Percentiles rank a stretch among this genome's conserved stretches.
These are phyloP conservation scores for Grallaria varia DNA, from an alignment of 2,113 vertebrate species.

Conservation along the genomic window DNA sequence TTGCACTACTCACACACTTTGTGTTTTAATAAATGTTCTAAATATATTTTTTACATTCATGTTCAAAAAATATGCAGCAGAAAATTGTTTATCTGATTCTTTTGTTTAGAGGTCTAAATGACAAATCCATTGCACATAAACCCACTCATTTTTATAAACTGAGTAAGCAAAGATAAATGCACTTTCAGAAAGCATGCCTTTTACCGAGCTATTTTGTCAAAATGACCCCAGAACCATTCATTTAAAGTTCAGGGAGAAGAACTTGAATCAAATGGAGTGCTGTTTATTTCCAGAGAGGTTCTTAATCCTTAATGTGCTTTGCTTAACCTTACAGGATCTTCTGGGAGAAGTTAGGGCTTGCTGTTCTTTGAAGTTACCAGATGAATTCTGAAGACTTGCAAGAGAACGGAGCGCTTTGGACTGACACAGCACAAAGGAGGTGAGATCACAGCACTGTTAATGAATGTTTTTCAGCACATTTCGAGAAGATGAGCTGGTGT, in stretches of 20 bases:
- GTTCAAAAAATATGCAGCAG: neutral
- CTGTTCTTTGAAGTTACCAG: neutral
- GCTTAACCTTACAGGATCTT: neutral
- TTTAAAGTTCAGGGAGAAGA: neutral
- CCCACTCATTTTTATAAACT: neutral
- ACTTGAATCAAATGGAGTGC: neutral
- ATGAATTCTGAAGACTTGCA: neutral
- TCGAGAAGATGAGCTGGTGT: neutral
- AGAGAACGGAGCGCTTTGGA: neutral
- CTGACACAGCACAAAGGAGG: neutral
- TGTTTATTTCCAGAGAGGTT: neutral
- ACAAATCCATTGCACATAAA: neutral
- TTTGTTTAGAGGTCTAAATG: neutral
- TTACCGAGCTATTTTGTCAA: neutral
- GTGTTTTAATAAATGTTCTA: neutral
- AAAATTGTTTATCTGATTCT: neutral
- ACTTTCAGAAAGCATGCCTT: neutral
- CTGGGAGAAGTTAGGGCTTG: neutral
- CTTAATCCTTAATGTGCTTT: neutral
- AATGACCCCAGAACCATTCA: neutral
- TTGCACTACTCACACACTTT: neutral
- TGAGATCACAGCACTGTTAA: neutral
- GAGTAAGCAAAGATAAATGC: constrained; percentile 6
- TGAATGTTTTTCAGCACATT: neutral
- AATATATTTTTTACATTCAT: neutral